phyloP scores from a whole-genome alignment of 2,888 invertebrate genomes.

The Tetheella fluctuosa region DNA sequence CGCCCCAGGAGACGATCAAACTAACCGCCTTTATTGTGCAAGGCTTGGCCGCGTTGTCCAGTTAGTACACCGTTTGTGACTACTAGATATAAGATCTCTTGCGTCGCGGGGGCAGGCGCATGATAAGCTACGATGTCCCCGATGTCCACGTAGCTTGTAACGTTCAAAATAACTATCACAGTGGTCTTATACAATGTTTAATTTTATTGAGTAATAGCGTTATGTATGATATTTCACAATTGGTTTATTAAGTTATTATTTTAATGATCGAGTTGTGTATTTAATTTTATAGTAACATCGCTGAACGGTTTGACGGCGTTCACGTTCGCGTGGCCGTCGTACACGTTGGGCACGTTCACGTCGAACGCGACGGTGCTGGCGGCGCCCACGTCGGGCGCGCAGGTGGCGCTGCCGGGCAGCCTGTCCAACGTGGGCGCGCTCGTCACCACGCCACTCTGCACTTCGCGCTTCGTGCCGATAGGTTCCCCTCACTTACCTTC shows the following conservation, averaged over 20 bases:
- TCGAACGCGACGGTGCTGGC: constrained; percentile 7
- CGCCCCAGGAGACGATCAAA: not conserved
- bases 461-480: not conserved
- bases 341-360: constrained; percentile 8
- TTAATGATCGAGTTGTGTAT: too few relatives aligned
- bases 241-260: too few relatives aligned
- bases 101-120: too few relatives aligned
- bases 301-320: constrained; percentile 4
- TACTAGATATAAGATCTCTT: too few relatives aligned
- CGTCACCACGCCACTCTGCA: constrained; percentile 23
- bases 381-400: constrained; percentile 14
- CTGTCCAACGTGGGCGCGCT: constrained; percentile 28
- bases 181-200: too few relatives aligned
- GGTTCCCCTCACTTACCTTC: not conserved
- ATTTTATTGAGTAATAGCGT: too few relatives aligned
- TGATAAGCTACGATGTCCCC: too few relatives aligned
- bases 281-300: constrained; percentile 1
- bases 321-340: constrained; percentile 12
- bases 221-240: too few relatives aligned
- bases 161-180: too few relatives aligned
- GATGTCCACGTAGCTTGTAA: too few relatives aligned
- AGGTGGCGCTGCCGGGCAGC: constrained; percentile 18
- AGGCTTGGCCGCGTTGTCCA: constrained; percentile 11
- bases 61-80: not conserved
- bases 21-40: constrained; percentile 6